These are phyloP conservation scores for Regulus satrapa DNA, from an alignment of 2,113 vertebrate genomes.

Conservation along the genomic window DNA sequence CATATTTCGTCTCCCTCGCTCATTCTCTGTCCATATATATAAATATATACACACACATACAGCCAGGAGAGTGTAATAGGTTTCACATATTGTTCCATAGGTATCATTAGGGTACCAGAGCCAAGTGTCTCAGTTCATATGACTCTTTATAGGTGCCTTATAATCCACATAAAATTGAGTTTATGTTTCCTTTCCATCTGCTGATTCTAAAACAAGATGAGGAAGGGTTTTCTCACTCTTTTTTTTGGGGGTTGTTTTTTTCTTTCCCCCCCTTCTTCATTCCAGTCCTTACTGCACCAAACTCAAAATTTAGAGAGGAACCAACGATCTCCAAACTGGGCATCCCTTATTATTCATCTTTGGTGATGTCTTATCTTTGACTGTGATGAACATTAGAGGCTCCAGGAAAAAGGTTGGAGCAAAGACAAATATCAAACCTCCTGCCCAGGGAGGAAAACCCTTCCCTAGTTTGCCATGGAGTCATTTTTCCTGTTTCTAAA, in stretches of 20 bases:
- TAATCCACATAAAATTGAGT: slow-evolving; percentile 62
- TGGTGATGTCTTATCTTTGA: not conserved
- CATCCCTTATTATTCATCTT: not conserved
- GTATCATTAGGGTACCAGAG: slow-evolving; percentile 53
- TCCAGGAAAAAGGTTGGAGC: not conserved
- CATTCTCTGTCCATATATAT: slow-evolving; percentile 8
- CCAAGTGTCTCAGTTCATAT: slow-evolving; percentile 67
- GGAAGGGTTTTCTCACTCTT: not conserved
- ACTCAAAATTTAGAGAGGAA: not conserved
- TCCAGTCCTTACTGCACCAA: not conserved
- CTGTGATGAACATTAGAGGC: not conserved
- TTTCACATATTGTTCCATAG: slow-evolving; percentile 69
- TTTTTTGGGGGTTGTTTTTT: not conserved
- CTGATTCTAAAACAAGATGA: not conserved
- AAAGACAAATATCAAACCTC: not conserved
- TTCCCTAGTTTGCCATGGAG: not conserved
- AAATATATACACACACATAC: not conserved
- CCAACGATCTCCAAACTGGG: not conserved
- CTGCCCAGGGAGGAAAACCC: not conserved
- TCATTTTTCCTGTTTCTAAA: not conserved
- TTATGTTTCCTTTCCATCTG: slow-evolving; percentile 52
- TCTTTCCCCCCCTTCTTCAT: not conserved
- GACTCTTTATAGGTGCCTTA: slow-evolving; percentile 61
- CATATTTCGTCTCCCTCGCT: slow-evolving; percentile 12
- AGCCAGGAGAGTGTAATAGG: slow-evolving; percentile 55